Base-by-base conservation (phyloP, 2,113 vertebrate species). In the Dromiciops gliroides region DNA sequence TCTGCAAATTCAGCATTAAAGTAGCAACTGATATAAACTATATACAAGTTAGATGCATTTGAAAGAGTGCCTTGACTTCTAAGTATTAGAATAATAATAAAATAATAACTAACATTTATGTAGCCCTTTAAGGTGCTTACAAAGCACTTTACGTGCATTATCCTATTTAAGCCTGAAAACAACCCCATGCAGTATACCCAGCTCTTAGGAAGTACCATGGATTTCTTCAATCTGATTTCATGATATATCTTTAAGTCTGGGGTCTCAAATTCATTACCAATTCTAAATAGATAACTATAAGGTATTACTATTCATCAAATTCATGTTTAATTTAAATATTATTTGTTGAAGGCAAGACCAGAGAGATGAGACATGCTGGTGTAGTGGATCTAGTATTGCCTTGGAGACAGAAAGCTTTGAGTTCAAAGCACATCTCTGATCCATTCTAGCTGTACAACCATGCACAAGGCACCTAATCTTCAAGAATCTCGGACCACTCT, bases 171-270 rank as follows among this genome's bases (percentile, higher is more conserved):
- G 67, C 5, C n/a, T 83, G 37, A 44, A 44, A 83, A 19, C n/a
- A 44, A 44, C 31, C 37, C 14, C 37, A 75, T 75, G 60, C 19
- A 75, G 16, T n/a, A n/a, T n/a, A n/a, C 67, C 67, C 7, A 83
- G 8, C 19, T 44, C 67, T 48, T 90, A 22, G 11, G 9, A 67
- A 96, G 75, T 49, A 90, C 2, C 51, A 93, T 25, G 24, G 93
- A 75, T 67, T 93, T 92, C 75, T 28, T 37, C 93, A 91, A 89
- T 50, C 49, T 67, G 14, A 93, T 53, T 91, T 95, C 8, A 92
- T 95, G 94, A 89, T 94, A 89, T 96, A 95, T 93, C 9, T 67
- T n/a, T 75, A 6, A 37, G 31, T 8, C 67, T 83, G 67, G 37
- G 7, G 2, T 44, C 67, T 67, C 48, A 52, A 94, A 92, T 67